Evolutionary conservation across 2,113 vertebrate genomes (phyloP), one percentile per base, ranked within the genome.

Genomic region (Noturus placidus): DNA sequence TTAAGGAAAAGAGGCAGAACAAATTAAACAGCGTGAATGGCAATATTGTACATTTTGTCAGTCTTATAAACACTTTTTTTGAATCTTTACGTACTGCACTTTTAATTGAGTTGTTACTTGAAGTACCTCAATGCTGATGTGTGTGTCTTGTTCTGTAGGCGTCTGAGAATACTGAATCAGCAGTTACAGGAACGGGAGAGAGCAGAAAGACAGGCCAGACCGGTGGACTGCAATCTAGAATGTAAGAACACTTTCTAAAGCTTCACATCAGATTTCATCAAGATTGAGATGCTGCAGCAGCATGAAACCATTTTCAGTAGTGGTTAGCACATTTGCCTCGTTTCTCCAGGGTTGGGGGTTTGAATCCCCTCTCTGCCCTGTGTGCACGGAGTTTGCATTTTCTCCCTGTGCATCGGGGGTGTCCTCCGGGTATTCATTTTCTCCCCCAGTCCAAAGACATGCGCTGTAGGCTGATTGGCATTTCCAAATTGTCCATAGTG

Each of bases 151-250:
- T 88, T 67, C 57, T 91, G 69, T 88, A 98, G 97, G 89, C 94
- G 92, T 84, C 88, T 97, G 84, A 94, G 93, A 92, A 95, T 94
- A 89, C 87, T 97, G 91, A 96, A 97, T 87, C 96, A 97, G 88
- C 95, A 96, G 93, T 92, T 97, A 6, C 81, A 90, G 88, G 95
- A 97, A 83, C 94, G 84, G 85, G 96, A 95, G 92, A 93, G 92
- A 90, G 92, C 82, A 59, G 94, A 94, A 90, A 94, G 92, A 74
- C 90, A 90, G 76, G 90, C 90, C 91, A 91, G 87, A 77, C 86
- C 92, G 19, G 80, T 88, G 17, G 95, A 93, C 57, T 93, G 88
- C 84, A 94, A 76, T 89, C 94, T 95, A 86, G 95, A 97, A 93
- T 92, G 98, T 98, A 94, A 92, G 85, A 59, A 56, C 6, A 69